Conservation (phyloP, 2,888 invertebrate species). For the Netelia melanura region DNA sequence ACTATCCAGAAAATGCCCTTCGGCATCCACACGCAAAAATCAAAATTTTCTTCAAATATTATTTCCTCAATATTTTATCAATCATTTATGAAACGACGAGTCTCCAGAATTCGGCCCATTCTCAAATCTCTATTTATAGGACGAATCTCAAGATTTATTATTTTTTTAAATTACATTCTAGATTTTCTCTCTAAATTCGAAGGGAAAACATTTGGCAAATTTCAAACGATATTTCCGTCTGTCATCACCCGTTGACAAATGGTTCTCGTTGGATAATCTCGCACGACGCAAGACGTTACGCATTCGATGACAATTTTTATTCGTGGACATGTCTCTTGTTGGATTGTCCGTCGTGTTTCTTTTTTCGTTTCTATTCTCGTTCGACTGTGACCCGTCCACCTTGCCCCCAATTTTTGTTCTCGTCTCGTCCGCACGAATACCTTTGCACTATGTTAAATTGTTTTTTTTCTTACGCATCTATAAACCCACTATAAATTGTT, state of each 20-base stretch:
- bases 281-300: constrained; percentile 49
- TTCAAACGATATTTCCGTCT: neutral
- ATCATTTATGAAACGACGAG: constrained; percentile 48
- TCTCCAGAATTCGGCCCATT: constrained; percentile 38
- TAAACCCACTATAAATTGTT: neutral
- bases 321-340: constrained; percentile 43
- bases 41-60: neutral
- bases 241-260: constrained; percentile 1
- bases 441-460: constrained; percentile 42
- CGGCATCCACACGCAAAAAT: constrained; percentile 33
- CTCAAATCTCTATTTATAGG: neutral
- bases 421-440: constrained; percentile 54
- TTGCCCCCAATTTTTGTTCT: constrained; percentile 52
- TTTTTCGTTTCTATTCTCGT: constrained; percentile 61
- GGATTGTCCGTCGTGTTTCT: constrained; percentile 31
- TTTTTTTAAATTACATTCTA: neutral
- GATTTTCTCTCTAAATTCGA: neutral
- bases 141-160: neutral
- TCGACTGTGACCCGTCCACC: constrained; percentile 51
- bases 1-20: neutral
- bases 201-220: neutral
- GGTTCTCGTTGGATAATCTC: constrained; percentile 1
- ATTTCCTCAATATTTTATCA: constrained; percentile 11
- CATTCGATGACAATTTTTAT: constrained; percentile 45
- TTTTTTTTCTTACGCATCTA: neutral